These are phyloP conservation scores for Drosophila quinaria DNA, from an alignment of 2,888 invertebrate species.

Conservation along the genomic window DNA sequence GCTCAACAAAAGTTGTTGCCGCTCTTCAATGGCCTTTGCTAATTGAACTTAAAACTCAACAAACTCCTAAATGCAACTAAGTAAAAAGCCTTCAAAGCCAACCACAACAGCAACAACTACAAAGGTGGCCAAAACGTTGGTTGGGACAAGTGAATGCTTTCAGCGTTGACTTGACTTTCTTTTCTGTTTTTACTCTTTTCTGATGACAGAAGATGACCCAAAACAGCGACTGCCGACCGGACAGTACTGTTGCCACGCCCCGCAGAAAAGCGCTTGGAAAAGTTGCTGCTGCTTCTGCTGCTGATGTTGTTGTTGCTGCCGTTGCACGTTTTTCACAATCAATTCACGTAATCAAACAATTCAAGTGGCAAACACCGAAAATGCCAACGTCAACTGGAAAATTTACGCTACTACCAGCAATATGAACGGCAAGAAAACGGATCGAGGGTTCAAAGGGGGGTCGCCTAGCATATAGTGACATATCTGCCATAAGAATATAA, in stretches of 20 bases:
- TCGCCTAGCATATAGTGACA: slow-evolving; percentile 17
- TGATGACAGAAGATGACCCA: slow-evolving; percentile 53
- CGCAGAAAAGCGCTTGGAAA: slow-evolving; percentile 31
- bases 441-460: background rate
- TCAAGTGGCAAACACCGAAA: slow-evolving; percentile 85
- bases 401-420: slow-evolving; percentile 70
- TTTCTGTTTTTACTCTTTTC: slow-evolving; percentile 27
- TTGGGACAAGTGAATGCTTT: slow-evolving; percentile 30
- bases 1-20: slow-evolving; percentile 41
- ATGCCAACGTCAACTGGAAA: slow-evolving; percentile 84
- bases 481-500: too few relatives aligned
- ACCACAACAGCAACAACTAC: slow-evolving; percentile 9
- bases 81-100: slow-evolving; percentile 60
- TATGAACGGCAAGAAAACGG: slow-evolving; percentile 31
- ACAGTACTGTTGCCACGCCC: slow-evolving; percentile 17
- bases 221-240: slow-evolving; percentile 1
- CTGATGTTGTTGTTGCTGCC: slow-evolving; percentile 56
- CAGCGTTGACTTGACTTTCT: slow-evolving; percentile 50
- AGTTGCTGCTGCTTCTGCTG: slow-evolving; percentile 33
- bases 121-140: slow-evolving; percentile 67
- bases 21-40: slow-evolving; percentile 59
- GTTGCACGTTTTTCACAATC: slow-evolving; percentile 82
- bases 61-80: slow-evolving; percentile 67
- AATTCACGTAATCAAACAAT: slow-evolving; percentile 85
- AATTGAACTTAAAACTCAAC: slow-evolving; percentile 73